Evolutionary conservation across 2,888 invertebrate species (phyloP).

Genomic region (Spilosoma lubricipeda): DNA sequence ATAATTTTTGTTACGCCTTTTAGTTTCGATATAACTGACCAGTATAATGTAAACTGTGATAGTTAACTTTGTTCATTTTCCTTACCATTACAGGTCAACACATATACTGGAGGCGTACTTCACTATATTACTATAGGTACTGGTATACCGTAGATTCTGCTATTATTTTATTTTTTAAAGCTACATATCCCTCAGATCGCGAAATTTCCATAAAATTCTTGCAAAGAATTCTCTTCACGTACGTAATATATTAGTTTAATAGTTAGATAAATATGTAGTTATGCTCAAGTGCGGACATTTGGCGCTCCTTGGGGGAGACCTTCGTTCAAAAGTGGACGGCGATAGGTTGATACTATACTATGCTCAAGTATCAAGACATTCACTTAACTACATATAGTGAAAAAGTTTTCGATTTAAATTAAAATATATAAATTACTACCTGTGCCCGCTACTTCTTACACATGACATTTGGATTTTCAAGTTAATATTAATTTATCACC

Average conservation of each 20-base stretch:
- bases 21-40: neutral
- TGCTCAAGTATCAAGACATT: neutral
- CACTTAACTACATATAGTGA: neutral
- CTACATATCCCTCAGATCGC: neutral
- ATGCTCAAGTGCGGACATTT: no score
- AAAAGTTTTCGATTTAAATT: neutral
- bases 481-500: no score
- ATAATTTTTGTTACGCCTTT: neutral
- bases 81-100: neutral
- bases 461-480: no score
- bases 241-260: neutral
- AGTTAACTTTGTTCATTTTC: neutral
- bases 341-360: no score
- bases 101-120: neutral
- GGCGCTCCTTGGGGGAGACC: no score
- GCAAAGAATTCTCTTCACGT: neutral
- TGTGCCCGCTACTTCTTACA: no score
- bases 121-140: neutral
- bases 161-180: no score
- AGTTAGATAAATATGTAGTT: neutral
- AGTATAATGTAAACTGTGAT: neutral
- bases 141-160: neutral
- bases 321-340: no score
- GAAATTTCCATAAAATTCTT: neutral
- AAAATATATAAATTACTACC: neutral